Evolutionary conservation across 2,797 vertebrate genomes (phyloP), one percentile per base, ranked within the genome.

Genomic region (Acridotheres tristis): DNA sequence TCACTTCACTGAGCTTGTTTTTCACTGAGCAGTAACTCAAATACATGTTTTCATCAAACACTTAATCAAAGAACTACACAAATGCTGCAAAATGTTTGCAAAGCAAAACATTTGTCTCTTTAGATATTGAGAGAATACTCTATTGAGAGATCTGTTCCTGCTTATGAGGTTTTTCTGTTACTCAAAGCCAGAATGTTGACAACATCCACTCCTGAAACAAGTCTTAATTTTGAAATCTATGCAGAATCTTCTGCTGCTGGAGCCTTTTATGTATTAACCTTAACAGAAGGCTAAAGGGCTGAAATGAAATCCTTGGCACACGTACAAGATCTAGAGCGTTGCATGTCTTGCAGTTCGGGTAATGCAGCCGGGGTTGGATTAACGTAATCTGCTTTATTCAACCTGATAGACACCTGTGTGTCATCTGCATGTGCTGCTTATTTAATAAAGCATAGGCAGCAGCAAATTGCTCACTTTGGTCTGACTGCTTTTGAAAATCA

Each of bases 111-210:
- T 78, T 89, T 87, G 58, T 91, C 87, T 89, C 1, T 87, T 93
- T 90, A 90, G 83, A 79, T 90, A 79, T 73, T 87, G 79, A 73
- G 84, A 90, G 86, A 88, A 92, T 85, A 19, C 32, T 90, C 50
- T 85, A 1, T 50, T 61, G 76, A 87, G 88, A 78, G 45, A 75
- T 75, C 55, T 81, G 69, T 75, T 93, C 47, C 59, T 86, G 73
- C 51, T 90, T 85, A 54, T 0, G 4, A 83, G 89, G 27, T 54
- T 88, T 73, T 86, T 69, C 58, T 85, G 47, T 91, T 88, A 67
- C 8, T 87, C 84, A 67, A n/a, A 85, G 61, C 36, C 50, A 36
- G 81, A 81, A 72, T 82, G 72, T 76, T 73, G 80, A 59, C 78
- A 88, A 53, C 57, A 89, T 76, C 82, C 63, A 36, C 38, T 90